Conservation (phyloP, 2,888 invertebrate species). For the Junonia oenone region DNA sequence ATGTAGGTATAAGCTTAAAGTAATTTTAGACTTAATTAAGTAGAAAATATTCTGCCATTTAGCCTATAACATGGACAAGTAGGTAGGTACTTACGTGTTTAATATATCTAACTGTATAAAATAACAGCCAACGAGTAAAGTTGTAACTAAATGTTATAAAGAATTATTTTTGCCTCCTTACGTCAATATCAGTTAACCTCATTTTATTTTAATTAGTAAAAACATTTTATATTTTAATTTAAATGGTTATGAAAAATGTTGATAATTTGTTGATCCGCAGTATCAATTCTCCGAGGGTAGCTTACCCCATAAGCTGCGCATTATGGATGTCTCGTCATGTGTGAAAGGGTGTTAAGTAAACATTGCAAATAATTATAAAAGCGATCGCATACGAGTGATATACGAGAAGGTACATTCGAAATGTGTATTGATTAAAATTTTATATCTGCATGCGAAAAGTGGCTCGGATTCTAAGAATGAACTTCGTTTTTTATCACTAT, state of each 20-base stretch:
- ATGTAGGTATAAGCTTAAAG: slow-evolving; percentile 1
- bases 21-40: slow-evolving; percentile 10
- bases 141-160: slow-evolving; percentile 3
- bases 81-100: neutral
- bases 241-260: neutral
- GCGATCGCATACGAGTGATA: slow-evolving; percentile 64
- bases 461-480: slow-evolving; percentile 44
- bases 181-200: neutral
- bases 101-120: slow-evolving; percentile 10
- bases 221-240: neutral
- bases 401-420: slow-evolving; percentile 40
- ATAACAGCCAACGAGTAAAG: slow-evolving; percentile 4
- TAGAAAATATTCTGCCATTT: neutral
- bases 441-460: slow-evolving; percentile 71
- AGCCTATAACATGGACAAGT: neutral
- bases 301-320: slow-evolving; percentile 41
- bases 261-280: slow-evolving; percentile 18
- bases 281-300: slow-evolving; percentile 17
- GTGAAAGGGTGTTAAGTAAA: slow-evolving; percentile 81
- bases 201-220: neutral
- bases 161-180: slow-evolving; percentile 7
- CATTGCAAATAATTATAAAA: slow-evolving; percentile 80
- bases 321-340: slow-evolving; percentile 74
- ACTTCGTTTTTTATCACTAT: slow-evolving; percentile 58
- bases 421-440: slow-evolving; percentile 64